Conservation (phyloP, 2,113 vertebrate genomes). For the Chinchilla lanigera region DNA sequence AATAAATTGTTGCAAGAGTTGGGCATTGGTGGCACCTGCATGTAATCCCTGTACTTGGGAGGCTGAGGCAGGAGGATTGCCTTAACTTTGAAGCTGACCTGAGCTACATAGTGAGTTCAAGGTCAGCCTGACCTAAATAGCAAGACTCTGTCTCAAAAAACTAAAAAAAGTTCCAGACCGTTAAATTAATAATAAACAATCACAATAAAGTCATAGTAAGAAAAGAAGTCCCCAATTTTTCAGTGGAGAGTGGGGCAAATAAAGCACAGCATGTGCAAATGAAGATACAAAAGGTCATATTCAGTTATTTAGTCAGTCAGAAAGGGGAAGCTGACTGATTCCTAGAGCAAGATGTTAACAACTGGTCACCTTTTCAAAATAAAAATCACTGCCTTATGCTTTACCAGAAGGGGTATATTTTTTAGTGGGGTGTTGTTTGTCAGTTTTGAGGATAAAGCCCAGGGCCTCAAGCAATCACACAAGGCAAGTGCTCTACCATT, state of each 20-base stretch:
- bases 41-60: not conserved
- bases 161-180: not conserved
- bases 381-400: not conserved
- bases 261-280: not conserved
- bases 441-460: not conserved
- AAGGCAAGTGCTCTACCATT: not conserved
- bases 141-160: not conserved
- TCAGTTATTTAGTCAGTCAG: not conserved
- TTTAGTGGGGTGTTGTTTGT: too few relatives aligned
- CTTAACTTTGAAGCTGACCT: not conserved
- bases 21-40: not conserved
- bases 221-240: not conserved
- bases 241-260: not conserved
- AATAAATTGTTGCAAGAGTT: not conserved
- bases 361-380: not conserved
- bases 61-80: not conserved
- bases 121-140: not conserved
- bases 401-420: not conserved
- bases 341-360: not conserved
- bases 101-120: not conserved
- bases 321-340: not conserved
- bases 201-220: not conserved
- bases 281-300: not conserved
- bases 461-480: not conserved
- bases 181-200: not conserved